Conservation (phyloP, 2,797 vertebrate species). For the Hozukius guyotensis region DNA sequence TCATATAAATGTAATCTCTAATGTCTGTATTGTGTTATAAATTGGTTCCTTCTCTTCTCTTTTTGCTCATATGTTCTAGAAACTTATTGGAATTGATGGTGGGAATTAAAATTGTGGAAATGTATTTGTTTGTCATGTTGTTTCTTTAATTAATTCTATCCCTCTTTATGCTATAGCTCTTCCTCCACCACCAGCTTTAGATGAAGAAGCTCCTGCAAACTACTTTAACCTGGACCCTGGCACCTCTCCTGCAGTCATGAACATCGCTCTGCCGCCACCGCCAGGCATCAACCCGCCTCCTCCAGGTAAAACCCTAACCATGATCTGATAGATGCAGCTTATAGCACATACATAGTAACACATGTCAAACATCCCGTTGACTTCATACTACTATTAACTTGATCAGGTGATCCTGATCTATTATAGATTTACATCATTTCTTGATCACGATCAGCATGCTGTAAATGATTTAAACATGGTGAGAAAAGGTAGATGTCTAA, state of each 20-base stretch:
- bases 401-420: not conserved
- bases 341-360: not conserved
- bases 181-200: conserved; percentile 92
- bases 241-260: conserved; percentile 91
- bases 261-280: conserved; percentile 93
- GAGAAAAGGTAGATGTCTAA: not conserved
- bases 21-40: not conserved
- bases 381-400: not conserved
- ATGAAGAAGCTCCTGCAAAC: conserved; percentile 93
- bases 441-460: not conserved
- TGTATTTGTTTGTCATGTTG: not conserved
- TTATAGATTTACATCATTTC: not conserved
- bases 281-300: conserved; percentile 95
- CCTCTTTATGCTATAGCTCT: conserved; percentile 82
- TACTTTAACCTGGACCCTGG: conserved; percentile 96
- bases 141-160: not conserved
- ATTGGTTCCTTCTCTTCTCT: too few species aligned
- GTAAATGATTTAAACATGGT: not conserved
- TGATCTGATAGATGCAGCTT: not conserved
- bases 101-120: not conserved
- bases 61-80: not conserved
- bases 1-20: not conserved
- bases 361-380: not conserved
- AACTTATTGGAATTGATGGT: not conserved
- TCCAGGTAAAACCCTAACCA: conserved; percentile 82